Evolutionary conservation across 1,140 invertebrate species (phyloP).

Genomic region (Scaptodrosophila lebanonensis): DNA sequence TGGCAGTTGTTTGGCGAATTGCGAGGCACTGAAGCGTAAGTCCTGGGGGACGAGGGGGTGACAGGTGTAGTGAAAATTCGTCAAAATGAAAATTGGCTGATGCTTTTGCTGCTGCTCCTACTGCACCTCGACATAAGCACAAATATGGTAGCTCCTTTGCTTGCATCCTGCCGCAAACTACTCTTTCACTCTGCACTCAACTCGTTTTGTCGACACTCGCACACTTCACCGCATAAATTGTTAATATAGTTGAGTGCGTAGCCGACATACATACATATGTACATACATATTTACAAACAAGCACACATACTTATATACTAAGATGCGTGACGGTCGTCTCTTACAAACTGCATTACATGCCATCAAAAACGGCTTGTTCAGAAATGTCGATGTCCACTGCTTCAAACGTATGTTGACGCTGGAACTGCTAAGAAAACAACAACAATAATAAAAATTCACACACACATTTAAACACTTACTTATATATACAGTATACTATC

Average conservation of each 20-base stretch:
- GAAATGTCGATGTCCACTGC: slow-evolving; percentile 25
- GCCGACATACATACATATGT: no score
- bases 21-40: slow-evolving; percentile 20
- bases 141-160: no score
- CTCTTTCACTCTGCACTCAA: slow-evolving; percentile 13
- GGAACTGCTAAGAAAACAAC: not conserved
- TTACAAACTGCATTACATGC: slow-evolving; percentile 57
- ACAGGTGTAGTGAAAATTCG: slow-evolving; percentile 61
- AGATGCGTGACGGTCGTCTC: no score
- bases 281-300: not conserved
- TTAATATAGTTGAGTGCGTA: slow-evolving; percentile 68
- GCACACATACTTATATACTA: no score
- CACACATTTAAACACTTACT: no score
- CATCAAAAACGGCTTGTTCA: slow-evolving; percentile 8
- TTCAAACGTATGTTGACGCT: no score
- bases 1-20: not conserved
- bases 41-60: slow-evolving; percentile 26
- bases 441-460: slow-evolving; percentile 8
- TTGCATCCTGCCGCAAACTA: slow-evolving; percentile 12
- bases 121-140: not conserved
- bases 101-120: slow-evolving; percentile 14
- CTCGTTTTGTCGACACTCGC: slow-evolving; percentile 17
- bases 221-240: slow-evolving; percentile 70
- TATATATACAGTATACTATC: no score
- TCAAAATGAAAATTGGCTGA: slow-evolving; percentile 44